Evolutionary conservation across 2,888 invertebrate genomes (phyloP), one percentile per base, ranked within the genome.

Genomic region (Itoplectis maculator): DNA sequence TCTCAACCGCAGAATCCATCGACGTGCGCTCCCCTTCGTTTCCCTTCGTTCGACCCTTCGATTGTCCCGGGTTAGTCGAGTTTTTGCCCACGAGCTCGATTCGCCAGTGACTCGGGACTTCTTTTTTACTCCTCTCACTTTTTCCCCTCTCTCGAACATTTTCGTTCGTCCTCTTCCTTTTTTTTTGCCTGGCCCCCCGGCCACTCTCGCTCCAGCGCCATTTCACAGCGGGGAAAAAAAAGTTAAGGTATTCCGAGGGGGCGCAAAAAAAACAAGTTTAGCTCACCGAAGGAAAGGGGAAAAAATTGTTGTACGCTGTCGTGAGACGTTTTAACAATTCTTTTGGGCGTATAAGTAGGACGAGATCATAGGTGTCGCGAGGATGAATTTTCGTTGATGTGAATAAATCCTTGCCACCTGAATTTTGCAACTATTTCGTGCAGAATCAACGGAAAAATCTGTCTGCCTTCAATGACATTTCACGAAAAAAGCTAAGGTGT

Each of bases 51-150:
- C 51, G 35, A 54, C 37, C 63, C 42, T 63, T 42, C 63, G 63
- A 70, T 78, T 70, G 61, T 78, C 51, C 63, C 29, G 54, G 54
- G 45, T 51, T 29, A 69, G 63, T 63, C 20, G 77, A 51, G 70
- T 49, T 65, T 69, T 70, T 42, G 51, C 63, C 45, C 70, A 54
- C 20, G 29, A 29, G 45, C 65, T 65, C 42, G 63, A 78, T 78
- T 45, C 63, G 47, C 42, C 51, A 35, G 45, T 47, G 7, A 11
- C 47, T 72, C 54, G 2, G 20, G 11, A 20, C 7, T 54, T 54
- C 23, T 51, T 23, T 9, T 29, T n/a, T n/a, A n/a, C 51, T 51
- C 9, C 23, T 54, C 11, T 72, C 29, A 63, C 59, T 77, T 70
- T 78, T 45, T 20, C 35, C 11, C 29, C 20, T 29, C 42, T 40